phyloP scores from a whole-genome alignment of 1,140 invertebrate genomes.

The Atopsyche davidsoni region DNA sequence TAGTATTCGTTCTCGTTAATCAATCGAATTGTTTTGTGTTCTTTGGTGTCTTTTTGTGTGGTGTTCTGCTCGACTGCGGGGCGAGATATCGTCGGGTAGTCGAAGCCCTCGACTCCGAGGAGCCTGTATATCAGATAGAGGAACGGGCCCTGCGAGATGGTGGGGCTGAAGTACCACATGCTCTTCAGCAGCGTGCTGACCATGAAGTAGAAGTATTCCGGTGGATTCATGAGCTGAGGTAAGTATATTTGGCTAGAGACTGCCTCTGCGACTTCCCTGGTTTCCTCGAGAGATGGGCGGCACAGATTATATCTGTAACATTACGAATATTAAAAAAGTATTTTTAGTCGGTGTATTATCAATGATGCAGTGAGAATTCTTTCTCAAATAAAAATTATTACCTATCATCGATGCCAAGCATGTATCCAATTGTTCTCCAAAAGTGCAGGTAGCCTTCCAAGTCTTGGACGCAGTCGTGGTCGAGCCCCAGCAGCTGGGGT shows the following conservation, averaged over 20 bases:
- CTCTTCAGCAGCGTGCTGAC: constrained; percentile 42
- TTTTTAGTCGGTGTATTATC: not conserved
- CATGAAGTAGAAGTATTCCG: constrained; percentile 47
- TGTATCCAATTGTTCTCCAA: constrained; percentile 74
- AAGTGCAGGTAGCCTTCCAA: constrained; percentile 76
- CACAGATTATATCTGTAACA: constrained; percentile 55
- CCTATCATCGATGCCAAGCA: constrained; percentile 77
- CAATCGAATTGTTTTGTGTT: constrained; percentile 5
- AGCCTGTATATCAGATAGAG: constrained; percentile 36
- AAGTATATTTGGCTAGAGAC: constrained; percentile 40
- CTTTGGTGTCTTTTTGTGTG: not conserved
- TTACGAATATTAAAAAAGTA: constrained; percentile 2
- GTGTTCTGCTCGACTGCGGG: not conserved
- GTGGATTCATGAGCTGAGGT: constrained; percentile 41
- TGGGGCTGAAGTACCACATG: constrained; percentile 41
- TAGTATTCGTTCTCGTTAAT: constrained; percentile 32
- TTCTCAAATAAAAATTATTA: constrained; percentile 33
- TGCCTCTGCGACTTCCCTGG: constrained; percentile 38
- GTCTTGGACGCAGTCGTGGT: constrained; percentile 48
- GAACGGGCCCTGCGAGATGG: constrained; percentile 33
- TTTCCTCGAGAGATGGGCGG: constrained; percentile 40
- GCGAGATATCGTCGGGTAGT: constrained; percentile 30
- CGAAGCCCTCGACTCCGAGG: constrained; percentile 38
- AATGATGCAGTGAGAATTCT: not conserved
- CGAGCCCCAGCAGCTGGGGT: constrained; percentile 59